Evolutionary conservation across 2,888 invertebrate species (phyloP), one percentile per base, ranked within the genome.

Genomic region (Pseudoips prasinana): DNA sequence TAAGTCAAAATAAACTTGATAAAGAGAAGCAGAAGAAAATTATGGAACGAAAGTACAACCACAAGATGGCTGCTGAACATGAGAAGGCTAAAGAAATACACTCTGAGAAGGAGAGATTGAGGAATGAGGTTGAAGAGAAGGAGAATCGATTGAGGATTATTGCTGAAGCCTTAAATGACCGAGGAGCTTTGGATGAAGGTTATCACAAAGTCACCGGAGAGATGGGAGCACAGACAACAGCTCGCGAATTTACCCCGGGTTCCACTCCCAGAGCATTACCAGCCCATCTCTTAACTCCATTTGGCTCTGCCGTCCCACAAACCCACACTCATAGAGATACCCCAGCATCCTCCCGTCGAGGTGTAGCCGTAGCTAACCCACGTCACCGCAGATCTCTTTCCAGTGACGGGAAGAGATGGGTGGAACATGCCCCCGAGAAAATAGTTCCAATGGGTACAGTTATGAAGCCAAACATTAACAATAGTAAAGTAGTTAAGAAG

Each of bases 391-490:
- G 97, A 10, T 97, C 97, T 0, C 91, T 94, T 29, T 97, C 97
- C 0, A 94, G 93, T 0, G 94, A 94, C 24, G 90, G 90, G 2
- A 91, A 92, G 39, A 89, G 91, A 0, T 98, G 98, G 98, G 85
- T 98, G 0, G 97, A 98, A 70, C 98, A 98, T 58, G 92, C 95
- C 11, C 94, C 97, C 0, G 91, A 92, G 8, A 92, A 93, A 62
- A 89, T 95, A 0, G 93, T 96, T 0, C 95, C 96, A 0, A 87
- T 96, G 50, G 96, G 95, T n/a, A 98, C 98, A 0, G 94, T 98
- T 1, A 84, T 96, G 72, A 97, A 98, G 69, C 98, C 98, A 0
- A 90, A 92, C 29, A 92, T 97, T 63, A 91, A 92, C 39, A 92
- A 94, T 64, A 92, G 95, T 51, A 95, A 95, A 71, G 95, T 97